phyloP scores from a whole-genome alignment of 2,888 invertebrate species.

The Apamea anceps region DNA sequence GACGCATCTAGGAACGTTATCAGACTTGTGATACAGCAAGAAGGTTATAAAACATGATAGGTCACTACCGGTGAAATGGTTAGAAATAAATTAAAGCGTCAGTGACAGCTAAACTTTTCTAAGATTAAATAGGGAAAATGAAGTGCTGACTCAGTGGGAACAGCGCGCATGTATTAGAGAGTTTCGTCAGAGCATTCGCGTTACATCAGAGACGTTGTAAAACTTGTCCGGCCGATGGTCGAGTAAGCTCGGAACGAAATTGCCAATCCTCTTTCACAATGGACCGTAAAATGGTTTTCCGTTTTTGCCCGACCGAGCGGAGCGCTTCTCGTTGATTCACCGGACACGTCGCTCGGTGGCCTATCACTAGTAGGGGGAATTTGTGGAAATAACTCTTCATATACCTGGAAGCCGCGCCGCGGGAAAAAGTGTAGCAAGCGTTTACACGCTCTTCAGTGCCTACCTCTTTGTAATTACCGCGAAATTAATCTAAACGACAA shows the following conservation, averaged over 20 bases:
- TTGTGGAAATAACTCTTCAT: slow-evolving; percentile 86
- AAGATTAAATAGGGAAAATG: slow-evolving; percentile 47
- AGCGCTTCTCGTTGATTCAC: slow-evolving; percentile 88
- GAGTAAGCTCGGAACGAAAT: slow-evolving; percentile 89
- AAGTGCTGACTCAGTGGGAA: slow-evolving; percentile 60
- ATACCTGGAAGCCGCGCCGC: slow-evolving; percentile 66
- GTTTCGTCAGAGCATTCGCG: slow-evolving; percentile 79
- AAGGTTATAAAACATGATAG: background rate
- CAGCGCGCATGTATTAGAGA: slow-evolving; percentile 77
- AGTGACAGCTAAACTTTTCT: slow-evolving; percentile 15
- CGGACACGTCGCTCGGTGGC: slow-evolving; percentile 87
- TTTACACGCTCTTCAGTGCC: slow-evolving; percentile 46
- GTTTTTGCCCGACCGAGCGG: slow-evolving; percentile 89
- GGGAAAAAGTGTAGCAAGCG: slow-evolving; percentile 43
- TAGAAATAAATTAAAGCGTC: slow-evolving; percentile 17
- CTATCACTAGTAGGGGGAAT: slow-evolving; percentile 85
- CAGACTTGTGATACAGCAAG: background rate
- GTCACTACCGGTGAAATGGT: background rate
- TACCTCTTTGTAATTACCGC: slow-evolving; percentile 42
- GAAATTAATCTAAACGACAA: slow-evolving; percentile 34
- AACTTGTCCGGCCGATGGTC: slow-evolving; percentile 87
- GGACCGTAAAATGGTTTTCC: slow-evolving; percentile 90
- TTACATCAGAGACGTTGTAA: slow-evolving; percentile 88
- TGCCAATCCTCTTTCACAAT: slow-evolving; percentile 90
- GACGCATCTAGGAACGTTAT: background rate